Evolutionary conservation across 2,113 vertebrate species (phyloP).

Genomic region (Prolemur simus): DNA sequence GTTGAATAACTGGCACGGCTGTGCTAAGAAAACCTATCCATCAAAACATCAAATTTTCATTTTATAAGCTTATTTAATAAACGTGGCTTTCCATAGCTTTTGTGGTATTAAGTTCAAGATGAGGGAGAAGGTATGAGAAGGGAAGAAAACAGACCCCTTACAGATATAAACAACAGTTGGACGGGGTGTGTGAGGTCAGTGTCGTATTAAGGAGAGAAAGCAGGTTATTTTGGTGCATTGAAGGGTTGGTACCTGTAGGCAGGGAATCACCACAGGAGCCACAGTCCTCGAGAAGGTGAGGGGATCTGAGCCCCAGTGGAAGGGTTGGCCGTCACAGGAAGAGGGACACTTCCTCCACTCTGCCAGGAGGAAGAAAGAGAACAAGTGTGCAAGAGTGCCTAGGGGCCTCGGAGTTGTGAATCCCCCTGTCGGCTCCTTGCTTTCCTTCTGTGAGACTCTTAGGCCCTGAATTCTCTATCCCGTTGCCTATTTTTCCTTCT

Average conservation of each 20-base stretch:
- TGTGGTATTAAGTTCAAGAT: not conserved
- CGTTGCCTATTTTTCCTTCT: not conserved
- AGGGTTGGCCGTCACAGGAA: not conserved
- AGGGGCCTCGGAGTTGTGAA: not conserved
- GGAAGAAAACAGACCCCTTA: not conserved
- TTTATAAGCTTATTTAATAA: not conserved
- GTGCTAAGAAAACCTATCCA: not conserved
- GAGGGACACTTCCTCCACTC: not conserved
- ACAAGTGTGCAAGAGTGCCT: accelerated
- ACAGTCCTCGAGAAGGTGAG: not conserved
- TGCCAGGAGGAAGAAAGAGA: not conserved
- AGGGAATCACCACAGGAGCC: accelerated
- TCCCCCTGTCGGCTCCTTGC: not conserved
- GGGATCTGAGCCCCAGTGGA: not conserved
- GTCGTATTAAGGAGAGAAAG: not conserved
- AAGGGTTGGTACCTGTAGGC: not conserved
- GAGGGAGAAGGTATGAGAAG: not conserved
- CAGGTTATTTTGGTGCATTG: too few relatives aligned
- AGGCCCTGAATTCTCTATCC: not conserved
- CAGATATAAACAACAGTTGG: not conserved
- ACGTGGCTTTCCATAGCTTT: not conserved
- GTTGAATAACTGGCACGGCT: not conserved
- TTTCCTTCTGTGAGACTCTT: not conserved
- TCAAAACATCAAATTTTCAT: not conserved
- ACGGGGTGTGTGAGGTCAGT: not conserved